Evolutionary conservation across 2,113 vertebrate species (phyloP).

Genomic region (Ramphastos sulfuratus): DNA sequence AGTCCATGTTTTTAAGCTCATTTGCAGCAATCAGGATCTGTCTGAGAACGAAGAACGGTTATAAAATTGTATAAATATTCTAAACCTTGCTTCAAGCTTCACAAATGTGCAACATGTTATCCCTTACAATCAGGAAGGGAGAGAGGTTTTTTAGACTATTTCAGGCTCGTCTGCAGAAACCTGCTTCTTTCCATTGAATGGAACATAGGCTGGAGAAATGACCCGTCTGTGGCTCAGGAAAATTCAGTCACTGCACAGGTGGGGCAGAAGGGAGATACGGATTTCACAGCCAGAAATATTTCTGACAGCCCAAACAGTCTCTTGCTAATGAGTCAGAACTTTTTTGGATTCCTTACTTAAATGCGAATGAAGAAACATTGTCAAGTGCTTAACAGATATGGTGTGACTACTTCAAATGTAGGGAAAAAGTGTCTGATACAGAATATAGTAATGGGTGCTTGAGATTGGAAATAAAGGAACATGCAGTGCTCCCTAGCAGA

Average conservation of each 20-base stretch:
- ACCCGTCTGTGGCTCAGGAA: not conserved
- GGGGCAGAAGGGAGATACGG: not conserved
- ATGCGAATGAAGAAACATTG: not conserved
- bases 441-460: not conserved
- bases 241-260: not conserved
- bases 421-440: not conserved
- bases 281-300: not conserved
- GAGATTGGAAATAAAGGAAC: not conserved
- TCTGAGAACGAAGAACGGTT: not conserved
- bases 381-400: not conserved
- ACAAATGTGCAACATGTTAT: rapidly evolving
- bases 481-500: not conserved
- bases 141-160: not conserved
- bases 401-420: not conserved
- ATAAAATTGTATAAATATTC: not conserved
- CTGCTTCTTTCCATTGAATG: not conserved
- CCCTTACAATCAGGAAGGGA: not conserved
- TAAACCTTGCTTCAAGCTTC: not conserved
- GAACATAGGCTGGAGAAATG: not conserved
- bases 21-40: not conserved
- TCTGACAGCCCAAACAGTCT: rapidly evolving
- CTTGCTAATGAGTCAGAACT: not conserved
- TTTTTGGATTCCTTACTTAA: not conserved
- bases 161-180: not conserved
- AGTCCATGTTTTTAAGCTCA: not conserved